Conservation (phyloP, 2,113 vertebrate species). For the Bungarus multicinctus region DNA sequence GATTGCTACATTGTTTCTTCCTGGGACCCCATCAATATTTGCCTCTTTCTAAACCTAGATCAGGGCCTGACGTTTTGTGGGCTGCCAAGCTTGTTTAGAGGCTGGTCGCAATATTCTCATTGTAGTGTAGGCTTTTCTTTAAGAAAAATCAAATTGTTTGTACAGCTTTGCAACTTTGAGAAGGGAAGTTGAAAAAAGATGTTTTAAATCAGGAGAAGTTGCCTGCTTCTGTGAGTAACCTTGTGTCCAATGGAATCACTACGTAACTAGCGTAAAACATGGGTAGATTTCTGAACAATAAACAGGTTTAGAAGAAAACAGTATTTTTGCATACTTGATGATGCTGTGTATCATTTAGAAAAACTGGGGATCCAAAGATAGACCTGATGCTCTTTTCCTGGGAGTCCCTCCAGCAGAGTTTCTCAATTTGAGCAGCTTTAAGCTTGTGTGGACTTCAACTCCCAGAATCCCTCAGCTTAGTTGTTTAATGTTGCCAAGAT, state of each 20-base stretch:
- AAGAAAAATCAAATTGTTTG: not conserved
- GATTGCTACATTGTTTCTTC: not conserved
- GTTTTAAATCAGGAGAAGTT: not conserved
- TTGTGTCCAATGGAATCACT: slow-evolving; percentile 2
- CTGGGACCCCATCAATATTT: not conserved
- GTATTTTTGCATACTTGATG: slow-evolving; percentile 8
- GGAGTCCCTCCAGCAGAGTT: not conserved
- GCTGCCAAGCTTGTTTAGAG: not conserved
- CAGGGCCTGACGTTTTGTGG: not conserved
- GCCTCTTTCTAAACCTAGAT: not conserved
- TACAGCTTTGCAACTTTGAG: not conserved
- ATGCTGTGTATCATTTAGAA: slow-evolving; percentile 22
- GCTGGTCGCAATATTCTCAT: not conserved
- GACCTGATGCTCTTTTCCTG: not conserved
- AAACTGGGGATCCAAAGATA: slow-evolving; percentile 42
- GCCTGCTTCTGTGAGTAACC: not conserved
- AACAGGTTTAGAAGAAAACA: not conserved
- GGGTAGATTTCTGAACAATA: slow-evolving; percentile 11
- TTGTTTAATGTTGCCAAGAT: not conserved
- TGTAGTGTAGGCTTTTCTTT: not conserved
- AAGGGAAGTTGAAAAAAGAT: not conserved
- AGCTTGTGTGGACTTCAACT: not conserved
- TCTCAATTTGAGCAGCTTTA: not conserved
- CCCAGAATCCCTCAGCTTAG: not conserved
- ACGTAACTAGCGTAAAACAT: slow-evolving; percentile 6